Conservation (phyloP, 2,888 invertebrate genomes). For the Homarus gammarus region DNA sequence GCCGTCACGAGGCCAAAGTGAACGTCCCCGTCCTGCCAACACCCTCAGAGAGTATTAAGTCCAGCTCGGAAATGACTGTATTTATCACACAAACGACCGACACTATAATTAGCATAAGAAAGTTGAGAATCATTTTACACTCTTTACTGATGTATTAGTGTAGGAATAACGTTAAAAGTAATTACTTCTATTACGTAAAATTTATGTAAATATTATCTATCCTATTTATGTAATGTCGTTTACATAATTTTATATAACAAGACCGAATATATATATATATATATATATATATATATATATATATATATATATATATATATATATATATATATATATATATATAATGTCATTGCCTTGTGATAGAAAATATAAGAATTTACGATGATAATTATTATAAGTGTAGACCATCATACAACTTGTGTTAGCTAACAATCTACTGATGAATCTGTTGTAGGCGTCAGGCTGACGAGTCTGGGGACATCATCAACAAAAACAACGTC, state of each 20-base stretch:
- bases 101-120: too few species aligned
- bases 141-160: neutral
- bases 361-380: too few species aligned
- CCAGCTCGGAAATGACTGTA: neutral
- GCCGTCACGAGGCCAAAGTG: neutral
- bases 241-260: neutral
- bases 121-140: too few species aligned
- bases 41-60: neutral
- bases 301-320: slow-evolving; percentile 26
- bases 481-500: neutral
- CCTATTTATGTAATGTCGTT: neutral
- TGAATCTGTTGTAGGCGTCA: neutral
- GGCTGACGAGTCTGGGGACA: neutral
- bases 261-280: slow-evolving; percentile 10
- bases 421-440: neutral
- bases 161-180: neutral
- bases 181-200: neutral
- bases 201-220: neutral
- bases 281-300: slow-evolving; percentile 26
- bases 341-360: too few species aligned
- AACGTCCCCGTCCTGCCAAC: neutral
- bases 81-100: too few species aligned
- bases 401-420: neutral
- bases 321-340: slow-evolving; percentile 3
- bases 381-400: too few species aligned